These are phyloP conservation scores for Melitaea cinxia DNA, from an alignment of 1,140 invertebrate genomes.

Conservation along the genomic window DNA sequence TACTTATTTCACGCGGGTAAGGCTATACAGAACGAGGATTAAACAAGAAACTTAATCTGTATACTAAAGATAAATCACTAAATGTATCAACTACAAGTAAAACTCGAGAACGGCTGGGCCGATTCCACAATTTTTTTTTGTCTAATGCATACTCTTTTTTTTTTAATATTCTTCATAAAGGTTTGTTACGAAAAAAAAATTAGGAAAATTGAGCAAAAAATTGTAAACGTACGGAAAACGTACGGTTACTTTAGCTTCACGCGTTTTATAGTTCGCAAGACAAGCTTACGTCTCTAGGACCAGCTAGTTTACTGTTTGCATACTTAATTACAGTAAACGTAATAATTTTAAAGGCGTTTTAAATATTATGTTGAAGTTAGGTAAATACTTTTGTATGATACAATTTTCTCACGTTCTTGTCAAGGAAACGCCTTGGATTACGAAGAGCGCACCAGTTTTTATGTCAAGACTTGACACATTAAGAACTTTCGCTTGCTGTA, in stretches of 20 bases:
- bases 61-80: neutral
- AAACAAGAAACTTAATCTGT: neutral
- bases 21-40: neutral
- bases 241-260: too few species aligned
- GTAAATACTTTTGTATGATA: neutral
- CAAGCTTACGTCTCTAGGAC: too few species aligned
- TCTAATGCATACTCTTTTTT: too few species aligned
- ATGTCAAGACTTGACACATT: constrained; percentile 20
- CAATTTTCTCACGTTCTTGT: constrained; percentile 22
- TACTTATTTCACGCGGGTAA: neutral
- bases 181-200: too few species aligned
- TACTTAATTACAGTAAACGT: neutral
- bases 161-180: too few species aligned
- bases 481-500: constrained; percentile 24
- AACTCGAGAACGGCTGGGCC: too few species aligned
- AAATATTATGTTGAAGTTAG: neutral
- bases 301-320: too few species aligned
- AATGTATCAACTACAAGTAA: too few species aligned
- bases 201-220: too few species aligned
- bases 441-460: constrained; percentile 10
- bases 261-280: too few species aligned
- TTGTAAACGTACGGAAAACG: too few species aligned
- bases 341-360: neutral
- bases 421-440: constrained; percentile 17
- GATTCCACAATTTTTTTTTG: too few species aligned